Evolutionary conservation across 2,888 invertebrate genomes (phyloP), one percentile per base, ranked within the genome.

Genomic region (Eupithecia inturbata): DNA sequence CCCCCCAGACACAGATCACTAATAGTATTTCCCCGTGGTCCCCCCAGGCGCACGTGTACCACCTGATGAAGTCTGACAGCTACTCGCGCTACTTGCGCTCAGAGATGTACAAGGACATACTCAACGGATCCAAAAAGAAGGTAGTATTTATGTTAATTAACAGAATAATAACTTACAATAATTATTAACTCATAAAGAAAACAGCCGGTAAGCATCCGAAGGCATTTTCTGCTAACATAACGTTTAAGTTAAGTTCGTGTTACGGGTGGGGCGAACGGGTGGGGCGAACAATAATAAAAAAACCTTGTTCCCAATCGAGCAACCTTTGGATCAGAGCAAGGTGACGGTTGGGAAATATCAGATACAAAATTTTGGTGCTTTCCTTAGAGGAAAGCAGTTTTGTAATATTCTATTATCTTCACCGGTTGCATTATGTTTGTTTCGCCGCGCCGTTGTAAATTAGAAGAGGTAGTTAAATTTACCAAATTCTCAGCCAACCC

Each of bases 61-160:
- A 99, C 88, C 95, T 99, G 83, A 99, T 99, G 99, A 99, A 99
- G 90, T 99, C 98, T 80, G 99, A 99, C 94, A 99, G 99, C 87
- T 99, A 99, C 89, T 99, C 99, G 71, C 96, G 99, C 82, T 99
- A 99, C 89, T 95, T 99, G 71, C 97, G 99, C 80, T 99, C 99
- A 0, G 99, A 99, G 83, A 98, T 99, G 97, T 99, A 99, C 95
- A 99, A 99, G 95, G 99, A 99, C 84, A 98, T 97, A 88, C 95
- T 99, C 77, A 98, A 97, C 90, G 98, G 98, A 81, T 98, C 98
- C 80, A 98, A 99, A 95, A 99, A 99, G 95, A 99, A 99, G 97
- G 98, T 99, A 4, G 10, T 31, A 0, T 33, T 16, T 1, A 9
- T 62, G 31, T 33, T 62, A 3, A 16, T 3, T 60, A 28, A 10